phyloP scores from a whole-genome alignment of 2,888 invertebrate genomes.

The Eristalis tenax region DNA sequence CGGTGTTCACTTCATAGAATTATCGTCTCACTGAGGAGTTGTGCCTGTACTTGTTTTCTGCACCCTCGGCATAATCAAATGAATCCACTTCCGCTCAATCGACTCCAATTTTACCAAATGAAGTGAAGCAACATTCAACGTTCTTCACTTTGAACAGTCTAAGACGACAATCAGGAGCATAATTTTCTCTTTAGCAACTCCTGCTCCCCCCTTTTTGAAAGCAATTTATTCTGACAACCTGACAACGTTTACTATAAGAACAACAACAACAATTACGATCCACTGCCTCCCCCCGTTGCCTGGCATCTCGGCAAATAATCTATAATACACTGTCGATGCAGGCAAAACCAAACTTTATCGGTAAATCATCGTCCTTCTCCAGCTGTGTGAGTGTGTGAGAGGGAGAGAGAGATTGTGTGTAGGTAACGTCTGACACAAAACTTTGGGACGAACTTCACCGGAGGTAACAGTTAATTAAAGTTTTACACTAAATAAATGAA shows the following conservation, averaged over 20 bases:
- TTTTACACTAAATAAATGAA: constrained; percentile 69
- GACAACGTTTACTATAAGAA: constrained; percentile 1
- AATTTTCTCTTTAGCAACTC: neutral
- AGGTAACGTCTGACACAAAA: neutral
- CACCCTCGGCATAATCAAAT: neutral
- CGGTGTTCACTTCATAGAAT: too few relatives aligned
- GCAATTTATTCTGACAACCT: constrained; percentile 10
- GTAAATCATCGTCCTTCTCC: constrained; percentile 58
- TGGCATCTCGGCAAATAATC: constrained; percentile 33
- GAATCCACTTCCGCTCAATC: constrained; percentile 7
- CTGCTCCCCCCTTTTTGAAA: neutral
- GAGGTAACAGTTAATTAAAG: constrained; percentile 70
- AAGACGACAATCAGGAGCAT: neutral
- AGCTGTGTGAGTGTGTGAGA: too few relatives aligned
- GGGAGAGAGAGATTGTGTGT: too few relatives aligned
- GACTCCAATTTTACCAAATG: neutral
- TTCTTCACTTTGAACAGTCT: constrained; percentile 21
- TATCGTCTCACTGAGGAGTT: too few relatives aligned
- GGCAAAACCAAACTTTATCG: constrained; percentile 54
- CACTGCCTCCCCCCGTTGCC: neutral
- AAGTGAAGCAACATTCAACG: constrained; percentile 18
- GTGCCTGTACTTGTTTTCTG: too few relatives aligned
- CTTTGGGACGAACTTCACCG: constrained; percentile 45
- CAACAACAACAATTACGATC: neutral
- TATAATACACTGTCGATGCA: constrained; percentile 52